A percentile compares a stretch with the other conserved stretches of the same genome.
Evolutionary conservation across 2,888 invertebrate genomes (phyloP).

Genomic region (Polia nebulosa): DNA sequence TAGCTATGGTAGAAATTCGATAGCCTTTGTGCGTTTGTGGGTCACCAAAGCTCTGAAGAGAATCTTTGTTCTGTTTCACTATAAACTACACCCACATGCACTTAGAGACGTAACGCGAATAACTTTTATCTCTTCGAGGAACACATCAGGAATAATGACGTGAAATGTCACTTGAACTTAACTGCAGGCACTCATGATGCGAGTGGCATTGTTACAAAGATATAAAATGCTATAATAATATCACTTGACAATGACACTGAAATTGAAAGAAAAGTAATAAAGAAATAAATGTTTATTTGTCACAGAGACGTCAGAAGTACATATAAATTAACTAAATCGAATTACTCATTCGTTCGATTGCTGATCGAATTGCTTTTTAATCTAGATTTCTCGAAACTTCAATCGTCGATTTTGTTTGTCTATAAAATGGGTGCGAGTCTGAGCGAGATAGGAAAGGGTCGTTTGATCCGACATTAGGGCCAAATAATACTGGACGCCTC

Average conservation of each 20-base stretch:
- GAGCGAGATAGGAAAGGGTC: constrained; percentile 42
- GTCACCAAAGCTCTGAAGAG: constrained; percentile 74
- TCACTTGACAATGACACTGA: constrained; percentile 52
- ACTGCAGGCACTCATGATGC: constrained; percentile 21
- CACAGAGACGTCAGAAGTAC: background rate
- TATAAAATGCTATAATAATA: constrained; percentile 26
- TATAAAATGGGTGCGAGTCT: constrained; percentile 28
- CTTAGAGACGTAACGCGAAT: constrained; percentile 19
- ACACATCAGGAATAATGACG: constrained; percentile 7
- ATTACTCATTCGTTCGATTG: background rate
- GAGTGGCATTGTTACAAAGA: constrained; percentile 34
- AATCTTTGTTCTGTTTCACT: constrained; percentile 71
- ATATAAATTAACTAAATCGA: background rate
- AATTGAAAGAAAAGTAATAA: constrained; percentile 27
- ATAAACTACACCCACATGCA: constrained; percentile 31
- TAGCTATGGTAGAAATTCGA: constrained; percentile 81
- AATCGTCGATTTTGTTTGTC: constrained; percentile 2
- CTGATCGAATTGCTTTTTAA: constrained; percentile 34
- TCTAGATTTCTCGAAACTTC: constrained; percentile 35
- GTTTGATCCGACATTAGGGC: constrained; percentile 39
- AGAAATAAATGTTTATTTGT: background rate
- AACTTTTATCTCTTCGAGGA: constrained; percentile 39
- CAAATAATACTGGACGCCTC: constrained; percentile 51
- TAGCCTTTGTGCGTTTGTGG: constrained; percentile 82
- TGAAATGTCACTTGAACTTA: constrained; percentile 31